phyloP scores from a whole-genome alignment of 2,113 vertebrate species.

The Atrichornis clamosus region DNA sequence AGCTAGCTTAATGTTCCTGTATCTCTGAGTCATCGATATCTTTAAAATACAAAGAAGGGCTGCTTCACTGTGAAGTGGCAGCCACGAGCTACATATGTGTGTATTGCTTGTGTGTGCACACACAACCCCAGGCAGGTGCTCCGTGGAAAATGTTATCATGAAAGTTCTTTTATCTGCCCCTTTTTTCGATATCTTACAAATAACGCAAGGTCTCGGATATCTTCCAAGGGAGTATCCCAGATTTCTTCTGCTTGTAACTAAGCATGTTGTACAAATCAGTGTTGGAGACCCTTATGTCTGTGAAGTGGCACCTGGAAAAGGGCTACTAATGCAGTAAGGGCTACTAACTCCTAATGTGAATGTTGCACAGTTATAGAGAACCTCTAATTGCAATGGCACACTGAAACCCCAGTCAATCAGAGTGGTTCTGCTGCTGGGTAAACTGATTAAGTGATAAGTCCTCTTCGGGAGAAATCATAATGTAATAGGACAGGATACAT shows the following conservation, averaged over 20 bases:
- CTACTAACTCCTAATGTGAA: not conserved
- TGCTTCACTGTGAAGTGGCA: not conserved
- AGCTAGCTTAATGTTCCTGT: not conserved
- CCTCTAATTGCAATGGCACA: not conserved
- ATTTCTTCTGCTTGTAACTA: not conserved
- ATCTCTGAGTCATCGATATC: not conserved
- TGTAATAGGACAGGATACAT: not conserved
- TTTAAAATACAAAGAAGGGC: not conserved
- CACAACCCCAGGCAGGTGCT: not conserved
- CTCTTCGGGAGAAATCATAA: not conserved
- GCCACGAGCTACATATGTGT: rapidly evolving
- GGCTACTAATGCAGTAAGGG: not conserved
- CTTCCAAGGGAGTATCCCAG: not conserved
- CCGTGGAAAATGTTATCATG: not conserved
- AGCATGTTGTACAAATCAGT: not conserved
- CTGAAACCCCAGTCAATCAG: not conserved
- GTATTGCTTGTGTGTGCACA: too few species aligned
- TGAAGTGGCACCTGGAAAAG: not conserved
- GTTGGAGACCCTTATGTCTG: not conserved
- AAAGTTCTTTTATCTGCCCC: not conserved
- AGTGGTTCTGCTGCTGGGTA: not conserved
- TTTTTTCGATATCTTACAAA: not conserved
- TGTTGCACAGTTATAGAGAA: not conserved
- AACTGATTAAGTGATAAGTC: not conserved
- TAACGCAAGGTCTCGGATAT: not conserved